phyloP scores from a whole-genome alignment of 2,797 vertebrate genomes.

The Atherinosoma microstoma region DNA sequence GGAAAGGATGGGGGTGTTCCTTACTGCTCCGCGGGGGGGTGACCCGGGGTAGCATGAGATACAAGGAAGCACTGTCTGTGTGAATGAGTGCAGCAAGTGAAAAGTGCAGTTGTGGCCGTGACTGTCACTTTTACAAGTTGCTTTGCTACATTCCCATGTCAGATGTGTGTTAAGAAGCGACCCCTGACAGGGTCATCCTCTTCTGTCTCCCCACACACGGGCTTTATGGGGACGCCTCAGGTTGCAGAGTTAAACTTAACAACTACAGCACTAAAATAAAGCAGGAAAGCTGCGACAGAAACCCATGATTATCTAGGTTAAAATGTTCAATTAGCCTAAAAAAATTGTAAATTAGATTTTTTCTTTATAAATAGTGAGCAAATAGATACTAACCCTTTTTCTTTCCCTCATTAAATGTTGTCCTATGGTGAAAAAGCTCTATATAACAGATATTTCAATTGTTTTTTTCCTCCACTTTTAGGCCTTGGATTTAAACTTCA shows the following conservation, averaged over 20 bases:
- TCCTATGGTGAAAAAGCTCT: no score
- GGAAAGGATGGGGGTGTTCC: constrained; percentile 33
- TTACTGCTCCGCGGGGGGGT: constrained; percentile 37
- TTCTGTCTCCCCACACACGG: constrained; percentile 14
- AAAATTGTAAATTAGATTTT: background rate
- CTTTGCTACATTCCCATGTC: constrained; percentile 54
- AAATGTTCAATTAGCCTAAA: background rate
- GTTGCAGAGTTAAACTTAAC: constrained; percentile 45
- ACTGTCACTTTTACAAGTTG: constrained; percentile 46
- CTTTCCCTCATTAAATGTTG: no score
- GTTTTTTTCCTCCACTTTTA: background rate
- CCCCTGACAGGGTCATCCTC: constrained; percentile 34
- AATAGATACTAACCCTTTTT: no score
- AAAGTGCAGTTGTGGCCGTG: constrained; percentile 38
- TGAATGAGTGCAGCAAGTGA: constrained; percentile 13
- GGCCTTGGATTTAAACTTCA: background rate
- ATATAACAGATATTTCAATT: no score
- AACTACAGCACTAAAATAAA: constrained; percentile 12
- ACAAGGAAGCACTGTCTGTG: constrained; percentile 31
- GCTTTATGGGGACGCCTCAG: constrained; percentile 36
- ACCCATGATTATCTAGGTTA: background rate
- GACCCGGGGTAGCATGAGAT: constrained; percentile 44
- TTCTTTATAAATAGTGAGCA: background rate
- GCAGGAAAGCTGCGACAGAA: constrained; percentile 31
- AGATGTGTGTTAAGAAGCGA: constrained; percentile 44